Evolutionary conservation across 2,113 vertebrate species (phyloP).

Genomic region (Alethe castanea): DNA sequence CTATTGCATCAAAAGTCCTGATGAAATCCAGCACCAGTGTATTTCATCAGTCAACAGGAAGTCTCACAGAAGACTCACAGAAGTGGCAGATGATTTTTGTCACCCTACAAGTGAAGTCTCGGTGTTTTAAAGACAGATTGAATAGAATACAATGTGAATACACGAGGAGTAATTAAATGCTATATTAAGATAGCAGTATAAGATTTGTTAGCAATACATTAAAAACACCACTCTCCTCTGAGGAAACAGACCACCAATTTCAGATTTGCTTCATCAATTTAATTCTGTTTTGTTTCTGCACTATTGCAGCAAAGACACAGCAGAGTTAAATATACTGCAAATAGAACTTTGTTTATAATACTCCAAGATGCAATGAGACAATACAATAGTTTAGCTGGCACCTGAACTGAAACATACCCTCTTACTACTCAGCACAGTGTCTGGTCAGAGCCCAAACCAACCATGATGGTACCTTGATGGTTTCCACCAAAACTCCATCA

Average conservation of each 20-base stretch:
- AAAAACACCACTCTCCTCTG: neutral
- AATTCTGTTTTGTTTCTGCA: neutral
- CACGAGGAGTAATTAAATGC: neutral
- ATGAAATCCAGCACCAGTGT: neutral
- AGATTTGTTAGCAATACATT: neutral
- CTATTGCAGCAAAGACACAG: neutral
- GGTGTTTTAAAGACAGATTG: neutral
- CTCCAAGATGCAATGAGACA: neutral
- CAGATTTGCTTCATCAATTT: neutral
- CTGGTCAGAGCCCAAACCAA: neutral
- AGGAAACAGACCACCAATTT: neutral
- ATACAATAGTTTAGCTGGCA: neutral
- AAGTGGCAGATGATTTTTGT: neutral
- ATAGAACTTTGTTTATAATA: neutral
- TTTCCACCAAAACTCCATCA: neutral
- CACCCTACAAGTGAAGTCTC: neutral
- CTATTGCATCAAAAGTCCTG: neutral
- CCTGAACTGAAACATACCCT: neutral
- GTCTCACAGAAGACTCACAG: neutral
- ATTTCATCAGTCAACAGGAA: neutral
- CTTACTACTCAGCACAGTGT: neutral
- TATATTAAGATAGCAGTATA: neutral
- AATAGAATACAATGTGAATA: neutral
- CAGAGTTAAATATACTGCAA: neutral
- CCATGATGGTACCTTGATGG: fast-evolving